Conservation (phyloP, 2,888 invertebrate species). For the Drepana falcataria region DNA sequence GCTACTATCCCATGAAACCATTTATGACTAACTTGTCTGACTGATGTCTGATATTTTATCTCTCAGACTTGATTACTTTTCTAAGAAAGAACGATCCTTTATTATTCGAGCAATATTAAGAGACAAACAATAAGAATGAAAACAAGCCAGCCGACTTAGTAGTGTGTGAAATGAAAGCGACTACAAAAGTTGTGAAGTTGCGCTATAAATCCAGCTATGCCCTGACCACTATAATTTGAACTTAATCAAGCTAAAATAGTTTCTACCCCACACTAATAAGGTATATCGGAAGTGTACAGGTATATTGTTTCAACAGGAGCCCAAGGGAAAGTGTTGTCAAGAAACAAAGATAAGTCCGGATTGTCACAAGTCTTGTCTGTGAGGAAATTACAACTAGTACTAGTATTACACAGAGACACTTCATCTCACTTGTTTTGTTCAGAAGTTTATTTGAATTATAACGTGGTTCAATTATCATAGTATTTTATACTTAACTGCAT, state of each 20-base stretch:
- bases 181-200: conserved; percentile 66
- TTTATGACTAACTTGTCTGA: neutral
- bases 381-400: conserved; percentile 68
- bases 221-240: conserved; percentile 19
- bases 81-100: neutral
- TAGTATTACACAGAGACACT: conserved; percentile 55
- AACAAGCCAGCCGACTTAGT: conserved; percentile 46
- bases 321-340: conserved; percentile 73
- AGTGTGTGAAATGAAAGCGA: conserved; percentile 65
- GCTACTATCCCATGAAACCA: too few species aligned
- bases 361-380: conserved; percentile 61
- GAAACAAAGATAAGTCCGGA: conserved; percentile 73
- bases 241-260: conserved; percentile 13
- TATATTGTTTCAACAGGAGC: conserved; percentile 32
- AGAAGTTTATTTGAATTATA: conserved; percentile 24
- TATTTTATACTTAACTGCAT: neutral
- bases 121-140: conserved; percentile 33
- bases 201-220: conserved; percentile 56
- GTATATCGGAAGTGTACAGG: conserved; percentile 13
- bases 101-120: conserved; percentile 10
- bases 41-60: neutral
- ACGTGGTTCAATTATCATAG: conserved; percentile 2
- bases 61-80: neutral
- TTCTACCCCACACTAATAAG: conserved; percentile 18
- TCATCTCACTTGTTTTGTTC: conserved; percentile 41